Percentiles rank a stretch among this genome's conserved stretches.
phyloP scores from a whole-genome alignment of 2,888 invertebrate genomes.

The Linhomoeus sp. region DNA sequence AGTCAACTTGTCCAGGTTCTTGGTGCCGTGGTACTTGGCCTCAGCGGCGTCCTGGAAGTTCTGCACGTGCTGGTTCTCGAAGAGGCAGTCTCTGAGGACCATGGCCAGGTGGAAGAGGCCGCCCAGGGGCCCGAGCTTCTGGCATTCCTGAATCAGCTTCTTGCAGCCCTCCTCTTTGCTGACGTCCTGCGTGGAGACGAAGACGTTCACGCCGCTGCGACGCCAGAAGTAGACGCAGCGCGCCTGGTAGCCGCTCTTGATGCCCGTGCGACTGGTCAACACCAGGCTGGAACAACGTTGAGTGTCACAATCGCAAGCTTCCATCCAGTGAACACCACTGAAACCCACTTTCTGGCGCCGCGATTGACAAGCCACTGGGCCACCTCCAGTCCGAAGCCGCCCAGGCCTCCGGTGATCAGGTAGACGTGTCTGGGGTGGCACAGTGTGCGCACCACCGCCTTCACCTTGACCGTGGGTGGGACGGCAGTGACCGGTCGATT shows the following conservation, averaged over 20 bases:
- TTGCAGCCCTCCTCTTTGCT: background rate
- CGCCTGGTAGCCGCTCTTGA: background rate
- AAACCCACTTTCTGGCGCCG: constrained; percentile 46
- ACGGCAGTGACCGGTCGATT: constrained; percentile 9
- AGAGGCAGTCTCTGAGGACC: constrained; percentile 35
- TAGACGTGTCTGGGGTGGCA: constrained; percentile 33
- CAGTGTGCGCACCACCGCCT: constrained; percentile 59
- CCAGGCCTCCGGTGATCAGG: constrained; percentile 42
- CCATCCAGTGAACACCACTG: no score
- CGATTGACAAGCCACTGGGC: constrained; percentile 61
- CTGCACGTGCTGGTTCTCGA: constrained; percentile 28
- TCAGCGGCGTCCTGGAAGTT: constrained; percentile 37
- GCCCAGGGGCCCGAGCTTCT: constrained; percentile 33
- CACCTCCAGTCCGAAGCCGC: no score
- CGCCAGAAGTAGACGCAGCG: no score
- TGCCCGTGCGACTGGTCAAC: background rate
- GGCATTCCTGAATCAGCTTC: constrained; percentile 12
- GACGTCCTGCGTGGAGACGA: constrained; percentile 3
- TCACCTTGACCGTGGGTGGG: constrained; percentile 30
- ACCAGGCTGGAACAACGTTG: background rate
- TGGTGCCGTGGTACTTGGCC: constrained; percentile 60
- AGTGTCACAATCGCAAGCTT: no score
- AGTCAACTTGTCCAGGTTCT: constrained; percentile 53
- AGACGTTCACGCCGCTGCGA: background rate
- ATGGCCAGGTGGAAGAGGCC: constrained; percentile 79